Conservation (phyloP, 1,140 invertebrate species). For the Bombus waltoni region DNA sequence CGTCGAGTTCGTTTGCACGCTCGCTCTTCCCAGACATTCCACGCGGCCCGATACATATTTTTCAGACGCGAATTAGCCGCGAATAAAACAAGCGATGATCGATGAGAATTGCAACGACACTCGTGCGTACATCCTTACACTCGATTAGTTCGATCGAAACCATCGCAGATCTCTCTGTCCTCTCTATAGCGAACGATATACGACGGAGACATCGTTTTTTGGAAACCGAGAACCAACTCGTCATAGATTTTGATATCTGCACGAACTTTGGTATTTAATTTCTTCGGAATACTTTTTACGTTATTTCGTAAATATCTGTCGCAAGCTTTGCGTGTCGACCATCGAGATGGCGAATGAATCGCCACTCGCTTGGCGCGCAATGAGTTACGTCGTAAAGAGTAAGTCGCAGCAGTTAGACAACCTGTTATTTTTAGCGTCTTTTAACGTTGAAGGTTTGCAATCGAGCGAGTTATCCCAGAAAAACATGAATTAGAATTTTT, state of each 20-base stretch:
- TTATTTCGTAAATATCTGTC: background rate
- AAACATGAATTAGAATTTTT: background rate
- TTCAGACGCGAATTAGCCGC: background rate
- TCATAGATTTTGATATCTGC: too few species aligned
- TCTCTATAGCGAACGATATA: background rate
- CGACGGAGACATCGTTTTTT: background rate
- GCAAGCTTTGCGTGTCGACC: background rate
- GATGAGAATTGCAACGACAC: conserved; percentile 20
- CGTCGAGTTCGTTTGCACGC: conserved; percentile 13
- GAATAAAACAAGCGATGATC: conserved; percentile 7
- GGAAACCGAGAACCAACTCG: background rate
- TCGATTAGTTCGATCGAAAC: background rate
- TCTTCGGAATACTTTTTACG: background rate
- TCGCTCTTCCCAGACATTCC: conserved; percentile 4
- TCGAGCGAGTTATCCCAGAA: background rate
- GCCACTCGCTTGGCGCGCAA: background rate
- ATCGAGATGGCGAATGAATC: background rate
- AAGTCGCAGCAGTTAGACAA: background rate
- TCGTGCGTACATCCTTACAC: background rate
- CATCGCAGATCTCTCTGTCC: background rate
- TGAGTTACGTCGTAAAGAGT: background rate
- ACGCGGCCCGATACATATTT: conserved; percentile 17
- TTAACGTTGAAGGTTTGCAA: background rate
- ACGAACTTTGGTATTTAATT: background rate
- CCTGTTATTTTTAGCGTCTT: background rate